These are phyloP conservation scores for Luehdorfia chinensis DNA, from an alignment of 1,140 invertebrate species.

Conservation along the genomic window DNA sequence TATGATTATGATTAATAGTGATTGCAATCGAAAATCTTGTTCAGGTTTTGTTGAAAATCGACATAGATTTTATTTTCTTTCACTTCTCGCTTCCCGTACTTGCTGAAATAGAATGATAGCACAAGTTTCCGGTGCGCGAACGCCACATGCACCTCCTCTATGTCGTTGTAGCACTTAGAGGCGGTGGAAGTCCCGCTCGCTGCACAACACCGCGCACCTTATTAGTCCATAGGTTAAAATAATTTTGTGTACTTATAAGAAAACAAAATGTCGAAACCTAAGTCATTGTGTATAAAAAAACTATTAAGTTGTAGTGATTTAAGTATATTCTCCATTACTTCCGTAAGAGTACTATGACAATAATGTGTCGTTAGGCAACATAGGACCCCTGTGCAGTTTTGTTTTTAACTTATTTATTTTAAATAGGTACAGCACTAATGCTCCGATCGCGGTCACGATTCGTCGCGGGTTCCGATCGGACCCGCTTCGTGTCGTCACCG, in stretches of 20 bases:
- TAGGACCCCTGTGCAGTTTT: constrained; percentile 48
- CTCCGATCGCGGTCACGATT: constrained; percentile 27
- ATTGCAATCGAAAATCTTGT: constrained; percentile 64
- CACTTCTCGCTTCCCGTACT: constrained; percentile 42
- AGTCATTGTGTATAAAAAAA: constrained; percentile 76
- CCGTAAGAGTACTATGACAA: constrained; percentile 70
- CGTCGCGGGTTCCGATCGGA: constrained; percentile 24
- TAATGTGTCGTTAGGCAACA: constrained; percentile 63
- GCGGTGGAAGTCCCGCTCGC: constrained; percentile 28
- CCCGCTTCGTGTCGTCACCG: constrained; percentile 27
- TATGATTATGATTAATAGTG: constrained; percentile 70
- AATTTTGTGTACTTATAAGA: constrained; percentile 73
- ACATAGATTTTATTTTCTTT: constrained; percentile 62
- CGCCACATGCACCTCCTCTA: constrained; percentile 31
- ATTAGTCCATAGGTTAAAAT: constrained; percentile 71
- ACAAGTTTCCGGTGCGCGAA: constrained; percentile 49
- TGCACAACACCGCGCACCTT: constrained; percentile 57
- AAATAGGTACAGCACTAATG: constrained; percentile 35
- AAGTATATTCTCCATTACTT: constrained; percentile 74
- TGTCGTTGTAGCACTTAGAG: constrained; percentile 27
- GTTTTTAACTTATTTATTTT: constrained; percentile 72
- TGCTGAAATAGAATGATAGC: constrained; percentile 37
- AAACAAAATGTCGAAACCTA: constrained; percentile 75
- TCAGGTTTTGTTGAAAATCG: constrained; percentile 74
- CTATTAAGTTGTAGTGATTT: constrained; percentile 69